Conservation (phyloP, 2,113 vertebrate genomes). For the Panthera tigris region DNA sequence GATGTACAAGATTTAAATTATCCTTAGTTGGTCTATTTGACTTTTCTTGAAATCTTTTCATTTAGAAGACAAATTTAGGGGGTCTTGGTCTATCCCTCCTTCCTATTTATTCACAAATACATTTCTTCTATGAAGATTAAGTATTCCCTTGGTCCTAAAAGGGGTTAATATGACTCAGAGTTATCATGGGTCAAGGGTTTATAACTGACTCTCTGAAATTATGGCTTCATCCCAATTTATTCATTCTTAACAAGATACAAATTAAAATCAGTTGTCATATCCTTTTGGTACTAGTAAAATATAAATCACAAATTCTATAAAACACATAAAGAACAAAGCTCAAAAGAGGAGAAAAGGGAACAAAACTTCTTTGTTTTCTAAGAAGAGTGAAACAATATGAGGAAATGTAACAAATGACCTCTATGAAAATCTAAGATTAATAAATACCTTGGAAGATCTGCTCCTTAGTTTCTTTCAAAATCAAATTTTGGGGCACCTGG, state of each 20-base stretch:
- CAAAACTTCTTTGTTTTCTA: neutral
- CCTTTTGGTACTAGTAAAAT: neutral
- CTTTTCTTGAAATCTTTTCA: neutral
- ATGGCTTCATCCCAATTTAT: neutral
- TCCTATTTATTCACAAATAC: slow-evolving; percentile 22
- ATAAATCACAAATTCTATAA: neutral
- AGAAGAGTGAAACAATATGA: neutral
- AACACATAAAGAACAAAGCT: neutral
- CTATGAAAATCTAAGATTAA: neutral
- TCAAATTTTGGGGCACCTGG: neutral
- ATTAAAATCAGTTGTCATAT: neutral
- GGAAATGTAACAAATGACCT: neutral
- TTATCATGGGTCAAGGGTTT: neutral
- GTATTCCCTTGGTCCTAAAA: neutral
- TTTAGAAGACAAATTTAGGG: neutral
- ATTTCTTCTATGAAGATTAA: neutral
- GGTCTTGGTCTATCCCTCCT: neutral
- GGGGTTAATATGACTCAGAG: neutral
- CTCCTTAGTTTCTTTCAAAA: neutral
- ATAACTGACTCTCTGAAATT: neutral
- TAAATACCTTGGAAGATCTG: neutral
- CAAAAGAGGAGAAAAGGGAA: neutral
- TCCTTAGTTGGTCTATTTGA: neutral
- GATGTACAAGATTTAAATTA: slow-evolving; percentile 7
- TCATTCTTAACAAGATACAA: neutral